These are phyloP conservation scores for Diplogasteroides magnus DNA, from an alignment of 1,140 invertebrate genomes.

Conservation along the genomic window DNA sequence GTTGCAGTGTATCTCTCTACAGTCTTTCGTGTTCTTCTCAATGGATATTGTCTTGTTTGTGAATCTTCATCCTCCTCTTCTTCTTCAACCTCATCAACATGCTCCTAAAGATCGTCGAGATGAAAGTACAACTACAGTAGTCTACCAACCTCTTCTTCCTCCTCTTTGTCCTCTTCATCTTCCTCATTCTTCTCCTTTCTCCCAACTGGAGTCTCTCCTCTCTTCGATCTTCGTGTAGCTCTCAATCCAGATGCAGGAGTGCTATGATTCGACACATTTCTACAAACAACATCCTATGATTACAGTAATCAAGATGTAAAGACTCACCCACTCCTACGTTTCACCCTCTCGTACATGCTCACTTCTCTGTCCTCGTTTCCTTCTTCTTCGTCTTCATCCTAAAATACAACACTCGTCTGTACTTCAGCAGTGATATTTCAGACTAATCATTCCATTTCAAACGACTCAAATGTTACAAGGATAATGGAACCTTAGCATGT, in stretches of 20 bases:
- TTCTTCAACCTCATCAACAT: no score
- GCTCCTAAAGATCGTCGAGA: no score
- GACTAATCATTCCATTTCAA: not conserved
- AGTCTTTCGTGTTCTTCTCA: not conserved
- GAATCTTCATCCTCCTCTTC: slow-evolving; percentile 6
- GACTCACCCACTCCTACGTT: no score
- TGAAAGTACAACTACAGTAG: no score
- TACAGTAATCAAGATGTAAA: no score
- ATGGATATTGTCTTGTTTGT: slow-evolving; percentile 7
- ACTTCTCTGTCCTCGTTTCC: not conserved
- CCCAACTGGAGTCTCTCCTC: not conserved
- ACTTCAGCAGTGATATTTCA: not conserved
- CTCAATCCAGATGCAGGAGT: no score
- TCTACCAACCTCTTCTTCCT: not conserved
- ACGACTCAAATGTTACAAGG: no score
- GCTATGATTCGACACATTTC: no score
- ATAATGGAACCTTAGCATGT: no score
- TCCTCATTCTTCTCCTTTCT: not conserved
- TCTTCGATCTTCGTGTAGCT: no score
- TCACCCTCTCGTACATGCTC: no score
- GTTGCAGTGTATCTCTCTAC: not conserved
- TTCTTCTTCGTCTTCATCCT: not conserved
- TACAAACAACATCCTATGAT: no score
- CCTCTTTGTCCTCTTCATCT: not conserved
- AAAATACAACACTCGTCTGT: not conserved